These are phyloP conservation scores for Lapara coniferarum DNA, from an alignment of 2,888 invertebrate genomes.

Conservation along the genomic window DNA sequence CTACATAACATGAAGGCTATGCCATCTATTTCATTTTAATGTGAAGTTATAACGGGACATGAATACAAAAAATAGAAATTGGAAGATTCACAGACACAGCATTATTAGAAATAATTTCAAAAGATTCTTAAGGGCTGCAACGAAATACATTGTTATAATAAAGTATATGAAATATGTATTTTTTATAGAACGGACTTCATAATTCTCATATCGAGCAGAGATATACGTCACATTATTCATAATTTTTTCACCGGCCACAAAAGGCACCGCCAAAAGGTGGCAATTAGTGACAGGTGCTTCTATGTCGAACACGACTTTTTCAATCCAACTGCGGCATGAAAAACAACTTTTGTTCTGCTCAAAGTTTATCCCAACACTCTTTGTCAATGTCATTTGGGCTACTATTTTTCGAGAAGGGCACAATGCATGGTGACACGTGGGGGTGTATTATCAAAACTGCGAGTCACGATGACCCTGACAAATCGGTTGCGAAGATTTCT, in stretches of 20 bases:
- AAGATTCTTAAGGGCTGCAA: slow-evolving; percentile 3
- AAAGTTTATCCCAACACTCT: slow-evolving; percentile 75
- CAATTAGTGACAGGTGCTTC: slow-evolving; percentile 81
- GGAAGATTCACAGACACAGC: background rate
- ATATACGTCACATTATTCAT: slow-evolving; percentile 27
- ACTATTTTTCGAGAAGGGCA: slow-evolving; percentile 67
- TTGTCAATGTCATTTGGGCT: slow-evolving; percentile 78
- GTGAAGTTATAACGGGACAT: background rate
- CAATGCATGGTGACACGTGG: slow-evolving; percentile 78
- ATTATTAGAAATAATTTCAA: background rate
- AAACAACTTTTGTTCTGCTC: slow-evolving; percentile 59
- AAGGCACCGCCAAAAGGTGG: slow-evolving; percentile 79
- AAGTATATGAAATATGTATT: slow-evolving; percentile 13
- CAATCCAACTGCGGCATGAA: slow-evolving; percentile 37
- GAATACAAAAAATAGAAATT: background rate
- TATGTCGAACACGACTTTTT: slow-evolving; percentile 63
- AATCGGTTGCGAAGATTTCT: slow-evolving; percentile 53
- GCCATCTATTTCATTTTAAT: slow-evolving; percentile 1
- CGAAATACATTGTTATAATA: slow-evolving; percentile 6
- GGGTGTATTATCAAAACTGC: slow-evolving; percentile 49
- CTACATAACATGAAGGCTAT: background rate
- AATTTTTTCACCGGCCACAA: slow-evolving; percentile 57
- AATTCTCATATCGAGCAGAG: slow-evolving; percentile 22
- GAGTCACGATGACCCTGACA: slow-evolving; percentile 73
- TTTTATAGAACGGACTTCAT: slow-evolving; percentile 15